Conservation (phyloP, 2,113 vertebrate genomes). For the Monopterus albus region DNA sequence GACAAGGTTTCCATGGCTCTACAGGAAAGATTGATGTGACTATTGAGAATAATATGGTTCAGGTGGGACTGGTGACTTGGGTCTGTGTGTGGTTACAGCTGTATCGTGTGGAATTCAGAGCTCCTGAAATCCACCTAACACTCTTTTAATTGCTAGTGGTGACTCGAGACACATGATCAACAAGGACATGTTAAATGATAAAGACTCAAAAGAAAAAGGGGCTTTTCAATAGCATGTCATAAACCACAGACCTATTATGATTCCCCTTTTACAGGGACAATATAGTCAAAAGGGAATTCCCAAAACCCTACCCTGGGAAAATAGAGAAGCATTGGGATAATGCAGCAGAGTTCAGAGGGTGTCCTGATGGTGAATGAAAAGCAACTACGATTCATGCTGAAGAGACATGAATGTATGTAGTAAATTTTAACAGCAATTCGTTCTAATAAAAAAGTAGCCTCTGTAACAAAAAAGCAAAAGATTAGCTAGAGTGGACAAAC, state of each 20-base stretch:
- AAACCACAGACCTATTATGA: constrained; percentile 23
- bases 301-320: constrained; percentile 1
- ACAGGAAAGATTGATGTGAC: constrained; percentile 36
- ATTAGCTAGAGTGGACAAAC: not conserved
- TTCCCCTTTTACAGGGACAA: not conserved
- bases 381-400: too few relatives aligned
- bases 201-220: not conserved
- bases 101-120: constrained; percentile 28
- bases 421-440: too few relatives aligned
- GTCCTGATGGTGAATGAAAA: too few relatives aligned
- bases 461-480: not conserved
- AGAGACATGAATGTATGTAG: too few relatives aligned
- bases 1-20: constrained; percentile 20
- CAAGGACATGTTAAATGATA: constrained; percentile 9
- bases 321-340: not conserved
- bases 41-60: constrained; percentile 27
- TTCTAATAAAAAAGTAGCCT: too few relatives aligned
- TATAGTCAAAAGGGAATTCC: constrained; percentile 10
- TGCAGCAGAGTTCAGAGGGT: not conserved
- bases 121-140: constrained; percentile 28
- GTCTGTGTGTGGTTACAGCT: constrained; percentile 41
- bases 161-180: constrained; percentile 19
- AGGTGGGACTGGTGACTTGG: constrained; percentile 19
- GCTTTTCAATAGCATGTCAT: constrained; percentile 10
- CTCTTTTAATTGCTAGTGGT: constrained; percentile 33